Base-by-base conservation (phyloP, 1,140 invertebrate species). In the Copidosoma floridanum region DNA sequence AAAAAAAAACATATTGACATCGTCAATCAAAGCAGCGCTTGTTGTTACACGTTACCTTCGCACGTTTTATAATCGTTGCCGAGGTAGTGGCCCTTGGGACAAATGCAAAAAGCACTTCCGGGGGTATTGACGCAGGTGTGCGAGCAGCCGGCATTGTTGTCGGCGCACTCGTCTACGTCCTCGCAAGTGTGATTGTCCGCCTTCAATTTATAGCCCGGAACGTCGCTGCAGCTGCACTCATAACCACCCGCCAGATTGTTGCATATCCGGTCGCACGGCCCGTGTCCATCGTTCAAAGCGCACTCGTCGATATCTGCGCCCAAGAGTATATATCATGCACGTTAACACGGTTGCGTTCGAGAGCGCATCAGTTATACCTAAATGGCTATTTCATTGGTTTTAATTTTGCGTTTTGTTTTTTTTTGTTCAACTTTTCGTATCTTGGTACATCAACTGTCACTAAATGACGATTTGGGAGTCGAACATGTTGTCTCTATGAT, bases 191-290 rank as follows among this genome's bases (percentile, higher is more conserved):
- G 79, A 74, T 82, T 82, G 71, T 89, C 85, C 11, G 72, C 51
- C 12, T 82, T 77, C 55, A 89, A 80, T 68, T 81, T 75, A 65
- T 86, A 86, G 55, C 86, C 85, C 1, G 77, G 72, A 21, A 85
- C 81, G 53, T 77, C 71, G 24, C 77, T 73, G 71, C 87, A 89
- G 48, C 78, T 81, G 68, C 89, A 91, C 47, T 74, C 68, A 62
- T 88, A 88, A 29, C 84, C 81, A 16, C 85, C 83, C 56, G 74
- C 74, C 21, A 82, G 82, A 75, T 91, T 89, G 51, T 76, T 72
- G 71, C 90, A 92, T 23, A 73, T 76, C 50, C 84, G 85, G 68
- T 88, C 84, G 70, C 87, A 89, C 18, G 86, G 86, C 2, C 87
- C 87, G 61, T 86, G 86, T 3, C 86, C 85, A 69, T 86, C 86